A percentile compares a stretch with the other conserved stretches of the same genome.
Evolutionary conservation across 2,797 vertebrate species (phyloP).

Genomic region (Esox masquinongy): DNA sequence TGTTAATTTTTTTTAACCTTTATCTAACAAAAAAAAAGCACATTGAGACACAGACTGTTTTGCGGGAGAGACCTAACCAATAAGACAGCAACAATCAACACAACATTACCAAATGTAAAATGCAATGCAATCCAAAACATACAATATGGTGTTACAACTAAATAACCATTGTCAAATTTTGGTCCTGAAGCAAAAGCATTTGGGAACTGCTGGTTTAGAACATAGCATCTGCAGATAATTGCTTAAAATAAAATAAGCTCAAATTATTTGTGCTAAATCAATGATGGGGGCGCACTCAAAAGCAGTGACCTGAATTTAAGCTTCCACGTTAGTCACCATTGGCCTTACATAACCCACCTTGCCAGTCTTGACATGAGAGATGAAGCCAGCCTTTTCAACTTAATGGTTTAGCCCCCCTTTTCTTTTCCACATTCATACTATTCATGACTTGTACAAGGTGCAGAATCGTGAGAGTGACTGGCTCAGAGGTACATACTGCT

Average conservation of each 20-base stretch:
- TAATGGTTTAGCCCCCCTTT: conserved; percentile 6
- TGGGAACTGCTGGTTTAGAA: too few species aligned
- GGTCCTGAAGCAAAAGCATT: too few species aligned
- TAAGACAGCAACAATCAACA: too few species aligned
- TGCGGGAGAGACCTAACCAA: too few species aligned
- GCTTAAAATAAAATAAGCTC: conserved; percentile 38
- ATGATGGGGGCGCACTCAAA: conserved; percentile 44
- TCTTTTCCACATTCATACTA: conserved; percentile 29
- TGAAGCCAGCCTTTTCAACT: conserved; percentile 45
- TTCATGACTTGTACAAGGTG: conserved; percentile 45
- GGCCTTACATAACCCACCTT: conserved; percentile 61
- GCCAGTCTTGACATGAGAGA: conserved; percentile 28
- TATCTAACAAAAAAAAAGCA: too few species aligned
- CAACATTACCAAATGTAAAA: too few species aligned
- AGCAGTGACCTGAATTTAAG: conserved; percentile 66
- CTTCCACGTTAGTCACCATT: conserved; percentile 62
- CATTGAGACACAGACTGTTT: too few species aligned
- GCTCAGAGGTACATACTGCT: conserved; percentile 31
- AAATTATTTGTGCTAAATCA: conserved; percentile 27
- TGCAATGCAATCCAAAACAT: too few species aligned
- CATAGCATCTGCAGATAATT: neutral
- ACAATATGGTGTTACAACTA: too few species aligned
- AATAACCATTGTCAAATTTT: too few species aligned
- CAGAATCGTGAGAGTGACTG: conserved; percentile 56
- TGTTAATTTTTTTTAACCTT: too few species aligned